Evolutionary conservation across 2,888 invertebrate species (phyloP).

Genomic region (Acanthosoma haemorrhoidale): DNA sequence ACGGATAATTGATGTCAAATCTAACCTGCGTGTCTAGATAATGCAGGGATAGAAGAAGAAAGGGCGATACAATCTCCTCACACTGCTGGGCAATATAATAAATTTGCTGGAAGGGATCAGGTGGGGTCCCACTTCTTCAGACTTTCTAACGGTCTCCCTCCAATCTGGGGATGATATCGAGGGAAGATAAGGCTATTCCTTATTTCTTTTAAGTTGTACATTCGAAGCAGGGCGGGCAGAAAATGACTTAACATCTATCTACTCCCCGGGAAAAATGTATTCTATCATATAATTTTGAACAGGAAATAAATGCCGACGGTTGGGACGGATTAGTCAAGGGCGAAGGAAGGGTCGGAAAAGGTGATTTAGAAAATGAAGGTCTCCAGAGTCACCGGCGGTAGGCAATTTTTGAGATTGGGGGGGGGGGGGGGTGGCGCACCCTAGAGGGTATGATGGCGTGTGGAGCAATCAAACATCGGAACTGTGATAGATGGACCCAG

Average conservation of each 20-base stretch:
- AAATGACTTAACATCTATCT: neutral
- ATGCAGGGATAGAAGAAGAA: too few species aligned
- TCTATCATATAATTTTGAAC: constrained; percentile 32
- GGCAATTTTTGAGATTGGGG: constrained; percentile 11
- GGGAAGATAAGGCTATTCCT: neutral
- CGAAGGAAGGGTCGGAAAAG: constrained; percentile 10
- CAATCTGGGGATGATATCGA: neutral
- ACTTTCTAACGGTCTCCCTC: neutral
- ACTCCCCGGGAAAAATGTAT: constrained; percentile 30
- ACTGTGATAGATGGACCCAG: neutral
- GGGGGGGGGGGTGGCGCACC: neutral
- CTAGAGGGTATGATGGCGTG: neutral
- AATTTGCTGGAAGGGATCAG: constrained; percentile 13
- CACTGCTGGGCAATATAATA: neutral
- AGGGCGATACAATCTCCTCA: neutral
- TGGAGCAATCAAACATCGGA: constrained; percentile 5
- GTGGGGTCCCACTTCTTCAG: neutral
- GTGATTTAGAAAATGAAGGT: constrained; percentile 9
- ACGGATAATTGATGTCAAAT: neutral
- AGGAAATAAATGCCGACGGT: constrained; percentile 36
- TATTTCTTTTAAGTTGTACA: too few species aligned
- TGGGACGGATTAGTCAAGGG: constrained; percentile 22
- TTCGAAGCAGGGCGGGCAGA: neutral
- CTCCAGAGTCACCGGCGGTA: too few species aligned
- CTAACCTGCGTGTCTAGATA: constrained; percentile 7